Base-by-base conservation (phyloP, 2,888 invertebrate genomes). In the Archips crataeganus region DNA sequence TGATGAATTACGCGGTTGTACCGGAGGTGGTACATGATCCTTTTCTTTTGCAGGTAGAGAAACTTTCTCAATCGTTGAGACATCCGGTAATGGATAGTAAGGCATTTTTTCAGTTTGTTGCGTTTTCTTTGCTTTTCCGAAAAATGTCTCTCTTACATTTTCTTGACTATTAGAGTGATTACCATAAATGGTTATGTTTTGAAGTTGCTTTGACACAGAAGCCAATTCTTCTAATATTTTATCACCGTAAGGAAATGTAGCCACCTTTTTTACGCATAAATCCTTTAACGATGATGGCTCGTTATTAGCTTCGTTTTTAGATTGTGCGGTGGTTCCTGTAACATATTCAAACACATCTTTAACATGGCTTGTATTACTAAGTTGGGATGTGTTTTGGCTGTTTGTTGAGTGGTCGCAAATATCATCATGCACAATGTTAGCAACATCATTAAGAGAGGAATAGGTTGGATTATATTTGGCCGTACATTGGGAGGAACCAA, bases 161-260 rank as follows among this genome's bases (percentile, higher is more conserved):
- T 76, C 74, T 60, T 49, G 59, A 36, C 76, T 71, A 36, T 77
- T 79, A 45, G 79, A 75, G 66, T 77, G 80, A 6, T 79, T 75
- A 8, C 79, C 84, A 73, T 81, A 79, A 66, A 83, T 82, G 76
- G 89, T 90, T 70, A 94, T 89, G 77, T 87, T 87, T 84, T 95
- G 92, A 66, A 95, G 88, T 45, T 91, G 94, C 83, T 95, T 90
- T 10, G 97, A 96, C 11, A 96, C 96, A 54, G 93, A 94, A 42
- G 96, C 96, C 59, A 97, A 84, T 86, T 97, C 97, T 88, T 96
- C 96, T 75, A 97, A 88, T 77, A 97, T 95, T 82, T 96, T 96
- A 34, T 94, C 91, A 65, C 97, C 97, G 84, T 95, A 97, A 3
- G 97, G 97, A 84, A 97, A 93, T 6, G 95, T 94, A 23, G 96